Evolutionary conservation across 2,888 invertebrate genomes (phyloP).

Genomic region (Drosophila merina): DNA sequence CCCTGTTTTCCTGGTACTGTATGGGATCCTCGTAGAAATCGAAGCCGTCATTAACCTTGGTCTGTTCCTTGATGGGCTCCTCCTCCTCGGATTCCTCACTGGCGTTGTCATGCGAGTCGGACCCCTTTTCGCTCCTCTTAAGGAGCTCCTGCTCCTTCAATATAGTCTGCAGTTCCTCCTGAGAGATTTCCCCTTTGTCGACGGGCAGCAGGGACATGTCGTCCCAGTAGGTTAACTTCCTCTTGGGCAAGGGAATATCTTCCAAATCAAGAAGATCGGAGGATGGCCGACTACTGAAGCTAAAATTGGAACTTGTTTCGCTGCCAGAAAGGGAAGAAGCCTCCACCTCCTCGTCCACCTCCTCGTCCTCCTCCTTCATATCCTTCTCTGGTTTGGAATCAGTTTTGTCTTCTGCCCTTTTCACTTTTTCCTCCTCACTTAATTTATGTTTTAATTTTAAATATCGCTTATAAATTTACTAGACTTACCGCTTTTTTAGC

Average conservation of each 20-base stretch:
- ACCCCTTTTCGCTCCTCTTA: not conserved
- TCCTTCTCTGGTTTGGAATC: not conserved
- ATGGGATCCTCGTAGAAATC: slow-evolving; percentile 58
- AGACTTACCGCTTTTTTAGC: not conserved
- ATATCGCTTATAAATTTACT: not conserved
- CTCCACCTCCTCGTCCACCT: not conserved
- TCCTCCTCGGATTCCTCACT: slow-evolving; percentile 22
- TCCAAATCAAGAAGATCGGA: not conserved
- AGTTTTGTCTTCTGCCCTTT: not conserved
- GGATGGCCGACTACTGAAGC: not conserved
- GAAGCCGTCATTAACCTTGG: not conserved
- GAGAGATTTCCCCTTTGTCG: slow-evolving; percentile 5
- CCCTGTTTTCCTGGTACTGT: not conserved
- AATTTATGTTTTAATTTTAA: not conserved
- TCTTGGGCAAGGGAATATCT: not conserved
- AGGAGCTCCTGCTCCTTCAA: not conserved
- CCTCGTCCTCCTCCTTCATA: not conserved
- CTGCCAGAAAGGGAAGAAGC: not conserved
- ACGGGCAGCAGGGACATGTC: slow-evolving; percentile 7
- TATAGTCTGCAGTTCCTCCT: slow-evolving; percentile 3
- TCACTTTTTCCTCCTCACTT: not conserved
- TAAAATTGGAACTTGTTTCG: not conserved
- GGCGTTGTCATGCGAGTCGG: not conserved
- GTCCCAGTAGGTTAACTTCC: slow-evolving; percentile 18
- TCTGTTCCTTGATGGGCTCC: not conserved